A percentile compares a stretch with the other conserved stretches of the same genome.
phyloP scores from a whole-genome alignment of 2,888 invertebrate genomes.

The Parascotia fuliginaria region DNA sequence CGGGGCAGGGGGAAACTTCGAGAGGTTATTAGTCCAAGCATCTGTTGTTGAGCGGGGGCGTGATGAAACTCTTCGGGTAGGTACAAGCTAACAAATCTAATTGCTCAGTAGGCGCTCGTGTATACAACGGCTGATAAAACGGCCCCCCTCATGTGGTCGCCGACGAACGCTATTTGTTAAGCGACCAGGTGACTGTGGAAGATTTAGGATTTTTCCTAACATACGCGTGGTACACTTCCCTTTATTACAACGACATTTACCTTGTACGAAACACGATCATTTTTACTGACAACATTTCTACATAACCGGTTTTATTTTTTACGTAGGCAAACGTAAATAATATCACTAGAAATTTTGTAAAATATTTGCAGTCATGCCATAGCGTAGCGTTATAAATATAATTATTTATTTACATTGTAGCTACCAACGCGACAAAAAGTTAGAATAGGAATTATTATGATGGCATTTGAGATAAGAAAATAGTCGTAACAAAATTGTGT shows the following conservation, averaged over 20 bases:
- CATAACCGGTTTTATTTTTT: constrained; percentile 28
- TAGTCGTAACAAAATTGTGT: constrained; percentile 39
- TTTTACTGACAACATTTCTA: constrained; percentile 26
- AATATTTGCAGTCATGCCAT: constrained; percentile 34
- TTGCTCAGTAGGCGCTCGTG: constrained; percentile 84
- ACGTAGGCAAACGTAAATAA: constrained; percentile 13
- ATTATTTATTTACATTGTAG: constrained; percentile 31
- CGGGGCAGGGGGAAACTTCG: constrained; percentile 83
- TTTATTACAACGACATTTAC: constrained; percentile 35
- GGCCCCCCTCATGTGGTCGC: constrained; percentile 73
- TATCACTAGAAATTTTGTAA: constrained; percentile 22
- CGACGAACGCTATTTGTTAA: constrained; percentile 71
- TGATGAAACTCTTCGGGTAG: constrained; percentile 81
- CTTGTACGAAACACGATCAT: constrained; percentile 27
- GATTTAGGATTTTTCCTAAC: constrained; percentile 44
- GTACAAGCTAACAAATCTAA: constrained; percentile 86
- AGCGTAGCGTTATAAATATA: constrained; percentile 30
- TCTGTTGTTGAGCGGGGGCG: constrained; percentile 86
- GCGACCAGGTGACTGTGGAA: constrained; percentile 72
- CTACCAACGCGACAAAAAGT: constrained; percentile 26
- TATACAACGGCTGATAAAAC: constrained; percentile 76
- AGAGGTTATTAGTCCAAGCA: constrained; percentile 87
- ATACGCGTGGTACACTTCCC: constrained; percentile 33
- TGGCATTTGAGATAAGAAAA: constrained; percentile 37
- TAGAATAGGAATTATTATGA: constrained; percentile 37